These are phyloP conservation scores for Ispidina lecontei DNA, from an alignment of 2,797 vertebrate genomes.

Conservation along the genomic window DNA sequence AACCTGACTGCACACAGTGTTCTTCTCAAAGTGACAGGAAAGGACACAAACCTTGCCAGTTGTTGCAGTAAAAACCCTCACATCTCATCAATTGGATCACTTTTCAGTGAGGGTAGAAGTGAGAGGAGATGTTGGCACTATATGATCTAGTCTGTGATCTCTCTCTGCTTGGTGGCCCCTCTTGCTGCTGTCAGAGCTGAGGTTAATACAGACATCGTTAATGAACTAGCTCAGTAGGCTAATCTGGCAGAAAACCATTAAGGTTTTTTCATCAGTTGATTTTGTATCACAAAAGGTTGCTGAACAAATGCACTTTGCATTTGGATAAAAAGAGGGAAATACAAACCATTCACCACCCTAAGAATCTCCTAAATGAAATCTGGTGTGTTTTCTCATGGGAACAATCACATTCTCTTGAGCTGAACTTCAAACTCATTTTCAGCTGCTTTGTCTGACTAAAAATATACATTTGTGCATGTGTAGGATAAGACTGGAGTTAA, in stretches of 20 bases:
- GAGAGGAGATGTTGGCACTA: not conserved
- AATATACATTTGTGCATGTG: not conserved
- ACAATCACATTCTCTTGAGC: not conserved
- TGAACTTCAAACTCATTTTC: not conserved
- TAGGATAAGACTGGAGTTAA: not conserved
- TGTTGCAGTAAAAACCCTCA: not conserved
- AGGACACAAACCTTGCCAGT: not conserved
- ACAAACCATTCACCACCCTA: not conserved
- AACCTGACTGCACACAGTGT: not conserved
- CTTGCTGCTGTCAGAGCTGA: not conserved
- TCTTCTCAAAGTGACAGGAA: not conserved
- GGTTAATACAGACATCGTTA: not conserved
- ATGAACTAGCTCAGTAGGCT: not conserved
- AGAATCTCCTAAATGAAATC: not conserved
- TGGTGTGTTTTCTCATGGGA: not conserved
- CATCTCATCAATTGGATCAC: not conserved
- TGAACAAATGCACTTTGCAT: not conserved
- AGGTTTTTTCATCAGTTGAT: not conserved
- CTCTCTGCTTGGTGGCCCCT: not conserved
- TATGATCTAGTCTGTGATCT: not conserved
- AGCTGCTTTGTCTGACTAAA: not conserved
- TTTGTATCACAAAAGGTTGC: not conserved
- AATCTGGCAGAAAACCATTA: not conserved
- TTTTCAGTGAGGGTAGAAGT: not conserved
- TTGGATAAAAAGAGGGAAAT: not conserved